Evolutionary conservation across 53 echinoderm and acorn worm genomes (phyloP).

Genomic region (Patiria pectinifera): DNA sequence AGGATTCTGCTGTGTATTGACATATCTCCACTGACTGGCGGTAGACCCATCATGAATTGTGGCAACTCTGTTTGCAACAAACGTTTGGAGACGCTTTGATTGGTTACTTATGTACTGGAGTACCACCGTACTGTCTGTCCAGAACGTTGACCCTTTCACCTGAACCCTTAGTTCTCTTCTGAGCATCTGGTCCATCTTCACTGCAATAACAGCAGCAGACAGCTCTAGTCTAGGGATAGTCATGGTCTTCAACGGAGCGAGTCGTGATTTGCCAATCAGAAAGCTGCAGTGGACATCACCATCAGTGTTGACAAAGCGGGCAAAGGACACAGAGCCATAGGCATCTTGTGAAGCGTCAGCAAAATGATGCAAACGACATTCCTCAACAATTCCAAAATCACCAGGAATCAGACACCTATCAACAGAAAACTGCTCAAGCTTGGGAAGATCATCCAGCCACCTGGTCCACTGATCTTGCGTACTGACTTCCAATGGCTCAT

Average conservation of each 20-base stretch:
- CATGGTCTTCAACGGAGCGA: slow-evolving; percentile 61
- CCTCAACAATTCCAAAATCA: slow-evolving; percentile 6
- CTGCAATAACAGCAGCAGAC: slow-evolving; percentile 49
- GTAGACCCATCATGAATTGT: slow-evolving; percentile 55
- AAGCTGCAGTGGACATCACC: slow-evolving; percentile 43
- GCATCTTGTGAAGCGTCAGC: slow-evolving; percentile 62
- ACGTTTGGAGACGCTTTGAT: slow-evolving; percentile 46
- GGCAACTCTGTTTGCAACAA: slow-evolving; percentile 67
- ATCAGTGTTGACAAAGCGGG: slow-evolving; percentile 1
- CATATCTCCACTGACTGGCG: slow-evolving; percentile 57
- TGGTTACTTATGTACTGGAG: slow-evolving; percentile 66
- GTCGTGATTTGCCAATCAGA: slow-evolving; percentile 60
- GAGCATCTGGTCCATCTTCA: slow-evolving; percentile 44
- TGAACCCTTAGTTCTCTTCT: slow-evolving; percentile 40
- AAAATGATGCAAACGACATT: slow-evolving; percentile 56
- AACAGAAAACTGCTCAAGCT: slow-evolving; percentile 34
- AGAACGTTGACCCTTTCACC: slow-evolving; percentile 45
- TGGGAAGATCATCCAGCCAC: slow-evolving; percentile 41
- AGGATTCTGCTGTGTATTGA: slow-evolving; percentile 34
- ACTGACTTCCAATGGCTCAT: slow-evolving; percentile 25
- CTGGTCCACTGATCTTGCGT: slow-evolving; percentile 4
- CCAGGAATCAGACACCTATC: slow-evolving; percentile 41
- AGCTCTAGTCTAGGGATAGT: slow-evolving; percentile 67
- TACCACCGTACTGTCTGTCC: slow-evolving; percentile 67
- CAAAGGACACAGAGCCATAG: slow-evolving; percentile 65